Percentiles rank a stretch among this genome's conserved stretches.
These are phyloP conservation scores for Dicranocentrus wangi DNA, from an alignment of 2,888 invertebrate genomes.

Conservation along the genomic window DNA sequence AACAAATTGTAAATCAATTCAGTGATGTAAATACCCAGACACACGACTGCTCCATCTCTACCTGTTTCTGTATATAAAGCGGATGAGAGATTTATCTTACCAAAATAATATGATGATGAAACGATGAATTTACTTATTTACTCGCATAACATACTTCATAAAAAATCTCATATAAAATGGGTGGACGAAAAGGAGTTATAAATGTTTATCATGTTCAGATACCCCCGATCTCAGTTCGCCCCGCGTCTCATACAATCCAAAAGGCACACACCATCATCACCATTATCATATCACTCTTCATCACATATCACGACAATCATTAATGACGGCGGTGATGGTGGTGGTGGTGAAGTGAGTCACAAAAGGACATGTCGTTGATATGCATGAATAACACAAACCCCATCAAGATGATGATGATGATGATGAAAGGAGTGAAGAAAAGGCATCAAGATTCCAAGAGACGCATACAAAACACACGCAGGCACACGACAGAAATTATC, in stretches of 20 bases:
- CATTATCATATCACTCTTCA: neutral
- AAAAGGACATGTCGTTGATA: neutral
- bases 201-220: too few relatives aligned
- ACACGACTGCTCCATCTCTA: too few relatives aligned
- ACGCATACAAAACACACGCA: too few relatives aligned
- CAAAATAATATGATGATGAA: too few relatives aligned
- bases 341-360: neutral
- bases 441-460: too few relatives aligned
- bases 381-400: neutral
- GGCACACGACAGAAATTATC: slow-evolving; percentile 12
- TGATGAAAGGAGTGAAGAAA: neutral
- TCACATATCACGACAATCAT: neutral
- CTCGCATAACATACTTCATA: too few relatives aligned
- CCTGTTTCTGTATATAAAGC: neutral
- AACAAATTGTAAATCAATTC: neutral
- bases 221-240: neutral
- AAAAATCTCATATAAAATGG: too few relatives aligned
- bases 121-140: too few relatives aligned
- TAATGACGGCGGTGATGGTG: too few relatives aligned
- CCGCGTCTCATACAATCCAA: neutral
- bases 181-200: too few relatives aligned
- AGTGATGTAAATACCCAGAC: neutral
- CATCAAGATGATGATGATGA: neutral
- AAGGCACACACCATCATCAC: too few relatives aligned
- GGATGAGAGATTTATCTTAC: neutral